Conservation (phyloP, 2,888 invertebrate genomes). For the Euproctis similis region DNA sequence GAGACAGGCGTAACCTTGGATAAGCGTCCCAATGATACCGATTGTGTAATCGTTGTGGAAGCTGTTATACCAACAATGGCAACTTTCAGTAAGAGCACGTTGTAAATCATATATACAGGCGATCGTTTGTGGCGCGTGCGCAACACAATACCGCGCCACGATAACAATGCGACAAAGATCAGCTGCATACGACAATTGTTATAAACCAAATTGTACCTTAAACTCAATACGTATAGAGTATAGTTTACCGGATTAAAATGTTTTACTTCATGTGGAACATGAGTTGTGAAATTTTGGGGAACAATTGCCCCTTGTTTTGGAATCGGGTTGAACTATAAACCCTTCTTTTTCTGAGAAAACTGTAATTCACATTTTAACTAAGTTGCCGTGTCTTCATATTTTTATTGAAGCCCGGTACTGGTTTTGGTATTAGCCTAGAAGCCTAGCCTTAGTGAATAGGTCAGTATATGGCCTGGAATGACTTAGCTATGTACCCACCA, state of each 20-base stretch:
- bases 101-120: slow-evolving; percentile 67
- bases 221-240: slow-evolving; percentile 25
- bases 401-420: too few relatives aligned
- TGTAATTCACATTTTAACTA: too few relatives aligned
- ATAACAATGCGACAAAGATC: slow-evolving; percentile 37
- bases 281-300: slow-evolving; percentile 38
- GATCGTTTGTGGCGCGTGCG: slow-evolving; percentile 65
- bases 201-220: slow-evolving; percentile 14
- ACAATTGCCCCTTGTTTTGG: slow-evolving; percentile 46
- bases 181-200: slow-evolving; percentile 22
- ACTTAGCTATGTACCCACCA: too few relatives aligned
- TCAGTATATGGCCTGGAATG: too few relatives aligned
- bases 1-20: slow-evolving; percentile 62
- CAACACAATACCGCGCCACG: slow-evolving; percentile 39
- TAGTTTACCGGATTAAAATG: slow-evolving; percentile 18
- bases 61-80: slow-evolving; percentile 58
- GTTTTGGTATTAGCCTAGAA: too few relatives aligned
- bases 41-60: slow-evolving; percentile 52
- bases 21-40: slow-evolving; percentile 31
- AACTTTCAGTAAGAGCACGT: slow-evolving; percentile 50
- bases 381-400: too few relatives aligned
- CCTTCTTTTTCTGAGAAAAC: too few relatives aligned
- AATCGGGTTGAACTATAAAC: slow-evolving; percentile 36
- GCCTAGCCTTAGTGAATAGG: too few relatives aligned
- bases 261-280: slow-evolving; percentile 23